Evolutionary conservation across 2,888 invertebrate genomes (phyloP), one percentile per base, ranked within the genome.

Genomic region (Penaeus monodon): DNA sequence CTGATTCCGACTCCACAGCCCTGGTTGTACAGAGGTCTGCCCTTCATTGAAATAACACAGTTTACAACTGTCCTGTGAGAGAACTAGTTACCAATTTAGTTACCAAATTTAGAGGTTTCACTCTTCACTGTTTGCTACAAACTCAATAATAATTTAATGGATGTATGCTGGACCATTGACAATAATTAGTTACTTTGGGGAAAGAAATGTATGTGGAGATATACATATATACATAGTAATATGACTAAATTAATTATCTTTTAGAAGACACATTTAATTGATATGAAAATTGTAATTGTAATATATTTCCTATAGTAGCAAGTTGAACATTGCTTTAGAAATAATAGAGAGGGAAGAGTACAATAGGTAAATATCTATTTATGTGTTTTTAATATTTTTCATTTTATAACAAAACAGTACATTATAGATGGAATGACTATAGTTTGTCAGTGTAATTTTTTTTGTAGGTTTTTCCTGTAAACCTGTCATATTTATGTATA

Each of bases 241-340:
- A 38, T 77, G 22, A 38, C 33, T 29, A 77, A 38, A 77, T 38
- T 0, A 57, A 20, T 57, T 14, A 57, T 20, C 3, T 57, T 57
- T 57, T 57, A 20, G 17, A 12, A 57, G 57, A 57, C 10, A 44
- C 44, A 44, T 57, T 14, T 57, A 57, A 57, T 10, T 57, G 80
- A 66, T 80, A 64, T 80, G 66, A 66, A 80, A 80, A 24, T 80
- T 80, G 33, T 44, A 44, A 44, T 44, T 44, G 44, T 44, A 44
- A 44, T 44, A 44, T 44, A 44, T 44, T 44, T 44, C 44, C 44
- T 44, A 44, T 44, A 44, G 44, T 44, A 44, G 10, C 44, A 44
- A 44, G 44, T 80, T 66, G 80, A 66, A 80, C 65, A 44, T 80
- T 22, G 65, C 64, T 66, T 44, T 65, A 27, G 65, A 66, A 44